Evolutionary conservation across 2,113 vertebrate species (phyloP), one percentile per base, ranked within the genome.

Genomic region (Toxotes jaculatrix): DNA sequence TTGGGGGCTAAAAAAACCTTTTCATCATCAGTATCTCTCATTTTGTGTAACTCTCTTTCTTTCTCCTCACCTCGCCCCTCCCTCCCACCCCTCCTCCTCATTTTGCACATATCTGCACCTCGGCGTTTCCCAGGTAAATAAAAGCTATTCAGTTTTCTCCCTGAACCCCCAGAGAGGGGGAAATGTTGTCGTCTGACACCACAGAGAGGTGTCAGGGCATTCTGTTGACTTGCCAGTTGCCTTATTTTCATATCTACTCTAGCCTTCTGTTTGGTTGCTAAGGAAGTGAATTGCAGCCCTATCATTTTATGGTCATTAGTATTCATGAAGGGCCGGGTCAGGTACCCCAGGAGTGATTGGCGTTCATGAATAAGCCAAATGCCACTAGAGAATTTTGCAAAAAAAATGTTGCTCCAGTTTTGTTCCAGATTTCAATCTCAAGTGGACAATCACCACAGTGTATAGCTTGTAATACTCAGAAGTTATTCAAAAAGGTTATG

Each of bases 181-280:
- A 69, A 69, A 79, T 51, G 82, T 65, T 75, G 69, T 83, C 31
- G 34, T 74, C 69, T 88, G 79, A 85, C 77, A 56, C 84, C 79
- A 34, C 61, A 47, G 65, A 74, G 82, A 87, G 66, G 74, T 53
- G 86, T 88, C 40, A 12, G 34, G 79, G 36, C 69, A 57, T 74
- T 84, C 64, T 87, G 80, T 90, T 87, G 83, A 88, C 86, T 79
- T 77, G 68, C 47, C 73, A 70, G 73, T 83, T 34, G n/a, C 68
- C 73, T 87, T 73, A 82, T 90, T 87, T 91, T 89, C 80, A 77
- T 82, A 88, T 89, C 84, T 85, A 0, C 81, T 84, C 63, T 27
- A 0, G 42, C 53, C 82, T 79, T 79, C 80, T 88, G 83, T 82
- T 79, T 78, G 61, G 77, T 83, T 84, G 80, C 80, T 77, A 87